These are phyloP conservation scores for Temnothorax curvispinosus DNA, from an alignment of 1,140 invertebrate species.

Conservation along the genomic window DNA sequence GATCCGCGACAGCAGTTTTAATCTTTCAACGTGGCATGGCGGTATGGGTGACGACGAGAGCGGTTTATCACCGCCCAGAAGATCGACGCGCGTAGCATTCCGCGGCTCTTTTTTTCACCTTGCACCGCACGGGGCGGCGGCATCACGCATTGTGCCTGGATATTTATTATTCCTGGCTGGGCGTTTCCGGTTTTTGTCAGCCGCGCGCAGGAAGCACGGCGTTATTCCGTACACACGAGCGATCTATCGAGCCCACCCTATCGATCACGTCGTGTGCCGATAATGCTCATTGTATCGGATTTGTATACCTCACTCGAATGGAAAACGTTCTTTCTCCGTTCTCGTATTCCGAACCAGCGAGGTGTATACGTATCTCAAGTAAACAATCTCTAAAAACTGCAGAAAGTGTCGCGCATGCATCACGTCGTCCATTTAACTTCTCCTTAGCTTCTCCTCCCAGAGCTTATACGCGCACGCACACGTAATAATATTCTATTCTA, in stretches of 20 bases:
- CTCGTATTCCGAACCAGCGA: not conserved
- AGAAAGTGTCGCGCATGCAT: not conserved
- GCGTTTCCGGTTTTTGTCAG: constrained; percentile 77
- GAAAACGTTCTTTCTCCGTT: not conserved
- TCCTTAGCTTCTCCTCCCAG: not conserved
- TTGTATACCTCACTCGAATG: not conserved
- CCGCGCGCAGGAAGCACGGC: constrained; percentile 74
- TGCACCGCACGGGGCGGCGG: constrained; percentile 3
- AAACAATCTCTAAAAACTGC: constrained; percentile 2
- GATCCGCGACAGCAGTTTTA: constrained; percentile 41
- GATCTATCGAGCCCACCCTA: constrained; percentile 31
- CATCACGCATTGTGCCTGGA: constrained; percentile 71
- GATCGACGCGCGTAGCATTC: constrained; percentile 25
- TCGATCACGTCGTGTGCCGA: constrained; percentile 15
- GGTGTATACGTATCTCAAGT: not conserved
- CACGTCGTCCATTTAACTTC: not conserved
- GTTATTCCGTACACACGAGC: not conserved
- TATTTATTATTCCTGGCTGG: constrained; percentile 81
- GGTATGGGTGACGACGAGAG: not conserved
- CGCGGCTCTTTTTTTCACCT: constrained; percentile 53
- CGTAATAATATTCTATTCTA: not conserved
- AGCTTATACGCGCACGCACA: not conserved
- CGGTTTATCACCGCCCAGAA: constrained; percentile 8
- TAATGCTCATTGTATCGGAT: not conserved
- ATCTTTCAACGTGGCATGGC: constrained; percentile 26